Conservation (phyloP, 1,140 invertebrate genomes). For the Nilaparvata lugens region DNA sequence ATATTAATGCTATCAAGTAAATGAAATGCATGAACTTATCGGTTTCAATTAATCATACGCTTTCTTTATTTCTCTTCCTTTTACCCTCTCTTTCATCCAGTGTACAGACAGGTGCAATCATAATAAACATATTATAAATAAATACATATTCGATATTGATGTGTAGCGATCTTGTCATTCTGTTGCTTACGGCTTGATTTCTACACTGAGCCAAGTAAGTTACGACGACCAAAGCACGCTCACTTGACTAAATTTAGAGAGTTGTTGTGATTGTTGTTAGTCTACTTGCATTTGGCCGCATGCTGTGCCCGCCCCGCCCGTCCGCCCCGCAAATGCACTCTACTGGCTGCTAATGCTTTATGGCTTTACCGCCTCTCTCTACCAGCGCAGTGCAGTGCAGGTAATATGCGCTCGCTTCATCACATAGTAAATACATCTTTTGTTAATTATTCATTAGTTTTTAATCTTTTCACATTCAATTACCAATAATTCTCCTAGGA, state of each 20-base stretch:
- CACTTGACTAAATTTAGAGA: slow-evolving; percentile 1
- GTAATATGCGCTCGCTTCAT: too few relatives aligned
- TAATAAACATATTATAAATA: neutral
- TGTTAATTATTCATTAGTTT: too few relatives aligned
- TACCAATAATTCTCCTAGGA: too few relatives aligned
- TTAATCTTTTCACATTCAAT: too few relatives aligned
- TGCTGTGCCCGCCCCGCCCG: neutral
- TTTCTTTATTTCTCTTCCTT: slow-evolving; percentile 24
- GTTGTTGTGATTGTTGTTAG: neutral
- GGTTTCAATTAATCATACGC: slow-evolving; percentile 28
- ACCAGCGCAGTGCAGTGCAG: too few relatives aligned
- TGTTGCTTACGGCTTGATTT: slow-evolving; percentile 19
- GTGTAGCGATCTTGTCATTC: slow-evolving; percentile 20
- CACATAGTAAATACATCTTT: slow-evolving; percentile 4
- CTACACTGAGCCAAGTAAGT: slow-evolving; percentile 19
- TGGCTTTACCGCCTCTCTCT: neutral
- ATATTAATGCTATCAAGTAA: slow-evolving; percentile 25
- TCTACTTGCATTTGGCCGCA: neutral
- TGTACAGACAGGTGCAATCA: slow-evolving; percentile 17
- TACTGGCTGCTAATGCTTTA: slow-evolving; percentile 10
- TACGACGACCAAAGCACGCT: slow-evolving; percentile 15
- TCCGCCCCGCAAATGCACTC: slow-evolving; percentile 6
- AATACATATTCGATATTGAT: slow-evolving; percentile 2
- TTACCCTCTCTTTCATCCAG: slow-evolving; percentile 11
- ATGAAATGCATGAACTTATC: slow-evolving; percentile 25